These are phyloP conservation scores for Columba guinea DNA, from an alignment of 2,797 vertebrate genomes.

Conservation along the genomic window DNA sequence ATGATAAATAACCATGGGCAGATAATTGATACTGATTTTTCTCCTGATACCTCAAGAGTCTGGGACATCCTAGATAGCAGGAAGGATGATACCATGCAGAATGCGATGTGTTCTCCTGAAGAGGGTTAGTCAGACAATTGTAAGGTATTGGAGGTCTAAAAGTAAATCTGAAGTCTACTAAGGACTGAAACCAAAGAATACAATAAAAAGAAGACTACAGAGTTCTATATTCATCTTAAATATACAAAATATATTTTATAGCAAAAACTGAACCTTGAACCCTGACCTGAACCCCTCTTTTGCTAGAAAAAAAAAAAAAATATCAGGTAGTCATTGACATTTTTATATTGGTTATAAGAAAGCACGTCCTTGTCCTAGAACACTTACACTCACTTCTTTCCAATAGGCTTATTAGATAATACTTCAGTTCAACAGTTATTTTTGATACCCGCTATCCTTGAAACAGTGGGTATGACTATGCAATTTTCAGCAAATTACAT, in stretches of 20 bases:
- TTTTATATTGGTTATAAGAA: background rate
- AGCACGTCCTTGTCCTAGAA: background rate
- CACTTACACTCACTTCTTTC: background rate
- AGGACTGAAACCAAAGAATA: background rate
- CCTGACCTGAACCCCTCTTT: background rate
- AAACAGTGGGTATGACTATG: background rate
- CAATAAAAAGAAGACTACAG: background rate
- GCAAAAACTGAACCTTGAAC: background rate
- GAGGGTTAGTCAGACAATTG: background rate
- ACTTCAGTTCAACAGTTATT: background rate
- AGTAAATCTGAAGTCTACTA: background rate
- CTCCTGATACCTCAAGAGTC: background rate
- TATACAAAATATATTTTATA: background rate
- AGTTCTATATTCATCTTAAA: background rate
- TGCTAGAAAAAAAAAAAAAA: background rate
- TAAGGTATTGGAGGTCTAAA: background rate
- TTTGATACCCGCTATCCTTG: background rate
- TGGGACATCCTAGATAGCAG: background rate
- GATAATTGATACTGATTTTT: background rate
- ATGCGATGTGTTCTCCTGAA: background rate
- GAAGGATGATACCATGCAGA: background rate
- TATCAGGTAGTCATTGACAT: background rate
- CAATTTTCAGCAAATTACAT: constrained; percentile 38
- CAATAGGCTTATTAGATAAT: background rate
- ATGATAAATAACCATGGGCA: background rate